Percentiles rank a stretch among this genome's conserved stretches.
Conservation (phyloP, 2,797 vertebrate genomes). For the Amazona finschi region DNA sequence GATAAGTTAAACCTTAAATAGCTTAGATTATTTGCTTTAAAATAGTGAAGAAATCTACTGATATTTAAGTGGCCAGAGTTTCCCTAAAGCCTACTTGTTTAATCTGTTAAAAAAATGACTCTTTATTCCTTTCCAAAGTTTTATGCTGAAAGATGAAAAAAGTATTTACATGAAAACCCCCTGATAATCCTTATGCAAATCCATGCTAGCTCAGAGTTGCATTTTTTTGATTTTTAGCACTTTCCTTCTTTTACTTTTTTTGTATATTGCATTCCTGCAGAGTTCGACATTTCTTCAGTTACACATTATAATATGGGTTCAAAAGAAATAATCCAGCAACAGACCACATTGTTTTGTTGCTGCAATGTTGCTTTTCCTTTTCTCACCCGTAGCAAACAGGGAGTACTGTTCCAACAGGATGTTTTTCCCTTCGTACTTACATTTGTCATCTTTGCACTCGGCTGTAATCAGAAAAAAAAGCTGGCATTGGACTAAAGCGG, state of each 20-base stretch:
- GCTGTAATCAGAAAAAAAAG: slow-evolving; percentile 4
- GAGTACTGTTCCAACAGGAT: slow-evolving; percentile 56
- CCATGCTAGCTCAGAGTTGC: neutral
- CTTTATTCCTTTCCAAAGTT: neutral
- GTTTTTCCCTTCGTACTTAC: slow-evolving; percentile 37
- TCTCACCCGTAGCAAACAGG: slow-evolving; percentile 9
- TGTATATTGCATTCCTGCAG: neutral
- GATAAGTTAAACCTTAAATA: neutral
- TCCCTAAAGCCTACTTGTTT: neutral
- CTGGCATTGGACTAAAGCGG: neutral
- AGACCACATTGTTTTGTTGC: slow-evolving; percentile 24
- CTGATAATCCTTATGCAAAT: neutral
- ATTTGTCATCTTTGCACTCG: slow-evolving; percentile 22
- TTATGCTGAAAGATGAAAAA: slow-evolving; percentile 14
- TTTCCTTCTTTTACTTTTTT: neutral
- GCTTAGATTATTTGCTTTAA: neutral
- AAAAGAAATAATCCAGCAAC: neutral
- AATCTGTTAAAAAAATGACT: neutral
- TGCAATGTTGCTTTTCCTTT: neutral
- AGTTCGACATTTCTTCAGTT: neutral
- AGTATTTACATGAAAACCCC: neutral
- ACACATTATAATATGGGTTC: neutral
- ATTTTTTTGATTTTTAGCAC: neutral
- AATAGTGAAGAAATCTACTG: neutral
- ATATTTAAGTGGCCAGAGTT: neutral